Evolutionary conservation across 92 coral and sea anemone genomes (phyloP).

Genomic region (Zoanthus sansibaricus): DNA sequence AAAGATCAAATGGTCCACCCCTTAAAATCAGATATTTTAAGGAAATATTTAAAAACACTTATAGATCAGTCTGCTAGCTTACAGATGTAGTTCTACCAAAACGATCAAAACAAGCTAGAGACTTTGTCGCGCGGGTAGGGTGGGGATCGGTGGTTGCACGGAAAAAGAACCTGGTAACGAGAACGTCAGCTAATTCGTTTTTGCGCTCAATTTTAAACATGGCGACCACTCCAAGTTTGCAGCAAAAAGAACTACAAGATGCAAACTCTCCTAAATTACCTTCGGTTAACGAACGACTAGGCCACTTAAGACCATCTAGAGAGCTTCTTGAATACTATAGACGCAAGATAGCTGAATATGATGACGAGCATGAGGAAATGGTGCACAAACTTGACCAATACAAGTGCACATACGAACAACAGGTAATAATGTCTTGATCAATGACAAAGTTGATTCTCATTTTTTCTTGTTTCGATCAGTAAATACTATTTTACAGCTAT

Average conservation of each 20-base stretch:
- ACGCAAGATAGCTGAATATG: slow-evolving; percentile 98
- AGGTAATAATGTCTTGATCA: slow-evolving; percentile 53
- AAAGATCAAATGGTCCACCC: no score
- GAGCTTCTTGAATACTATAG: slow-evolving; percentile 97
- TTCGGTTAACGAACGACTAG: slow-evolving; percentile 92
- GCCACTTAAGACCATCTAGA: slow-evolving; percentile 95
- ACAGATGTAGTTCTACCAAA: no score
- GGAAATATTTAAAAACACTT: no score
- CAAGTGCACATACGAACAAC: slow-evolving; percentile 98
- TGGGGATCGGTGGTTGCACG: no score
- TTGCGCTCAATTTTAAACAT: slow-evolving; percentile 40
- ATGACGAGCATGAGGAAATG: slow-evolving; percentile 97
- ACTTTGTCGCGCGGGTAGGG: no score
- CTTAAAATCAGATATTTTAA: no score
- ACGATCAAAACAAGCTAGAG: no score
- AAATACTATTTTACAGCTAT: not conserved
- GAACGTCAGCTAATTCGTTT: not conserved
- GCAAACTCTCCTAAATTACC: slow-evolving; percentile 82
- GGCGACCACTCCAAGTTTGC: slow-evolving; percentile 11
- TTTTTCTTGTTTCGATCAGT: not conserved
- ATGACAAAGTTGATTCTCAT: not conserved
- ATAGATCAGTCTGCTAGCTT: no score
- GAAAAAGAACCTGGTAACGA: not conserved
- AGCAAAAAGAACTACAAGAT: not conserved
- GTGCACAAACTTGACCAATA: slow-evolving; percentile 88